These are phyloP conservation scores for Drosophila pullipes DNA, from an alignment of 2,888 invertebrate genomes.

Conservation along the genomic window DNA sequence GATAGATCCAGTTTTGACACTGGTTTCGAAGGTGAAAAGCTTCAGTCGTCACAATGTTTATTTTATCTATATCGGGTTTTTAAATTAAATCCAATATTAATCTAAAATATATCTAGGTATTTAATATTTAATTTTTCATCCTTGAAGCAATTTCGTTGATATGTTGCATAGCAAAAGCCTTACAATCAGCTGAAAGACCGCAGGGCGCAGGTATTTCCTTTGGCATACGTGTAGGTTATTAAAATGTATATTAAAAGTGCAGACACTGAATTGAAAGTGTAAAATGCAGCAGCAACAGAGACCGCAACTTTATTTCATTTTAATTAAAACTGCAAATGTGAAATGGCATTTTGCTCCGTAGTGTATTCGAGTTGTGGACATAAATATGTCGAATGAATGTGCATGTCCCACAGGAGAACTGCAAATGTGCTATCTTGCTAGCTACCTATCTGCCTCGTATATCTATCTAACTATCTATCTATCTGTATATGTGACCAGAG, in stretches of 20 bases:
- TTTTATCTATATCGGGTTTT: not conserved
- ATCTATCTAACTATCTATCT: conserved; percentile 6
- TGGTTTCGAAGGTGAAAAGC: not conserved
- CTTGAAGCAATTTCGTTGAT: not conserved
- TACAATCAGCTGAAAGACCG: conserved; percentile 4
- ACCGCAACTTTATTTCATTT: conserved; percentile 75
- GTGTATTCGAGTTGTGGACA: conserved; percentile 13
- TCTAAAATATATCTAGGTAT: not conserved
- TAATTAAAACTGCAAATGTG: conserved; percentile 74
- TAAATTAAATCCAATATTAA: not conserved
- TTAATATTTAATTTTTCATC: not conserved
- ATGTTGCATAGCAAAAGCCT: not conserved
- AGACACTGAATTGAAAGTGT: conserved; percentile 50
- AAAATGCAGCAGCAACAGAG: conserved; percentile 39
- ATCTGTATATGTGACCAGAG: conserved; percentile 18
- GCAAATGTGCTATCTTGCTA: conserved; percentile 4
- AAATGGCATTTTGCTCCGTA: conserved; percentile 22
- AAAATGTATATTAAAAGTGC: conserved; percentile 58
- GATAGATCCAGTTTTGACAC: too few species aligned
- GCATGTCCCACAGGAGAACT: conserved; percentile 21
- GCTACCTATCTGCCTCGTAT: conserved; percentile 3
- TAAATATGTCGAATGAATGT: conserved; percentile 43
- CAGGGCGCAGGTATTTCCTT: conserved; percentile 28
- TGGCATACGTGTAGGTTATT: conserved; percentile 46
- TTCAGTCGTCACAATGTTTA: not conserved